Base-by-base conservation (phyloP, 2,888 invertebrate genomes). In the Apoderus coryli region DNA sequence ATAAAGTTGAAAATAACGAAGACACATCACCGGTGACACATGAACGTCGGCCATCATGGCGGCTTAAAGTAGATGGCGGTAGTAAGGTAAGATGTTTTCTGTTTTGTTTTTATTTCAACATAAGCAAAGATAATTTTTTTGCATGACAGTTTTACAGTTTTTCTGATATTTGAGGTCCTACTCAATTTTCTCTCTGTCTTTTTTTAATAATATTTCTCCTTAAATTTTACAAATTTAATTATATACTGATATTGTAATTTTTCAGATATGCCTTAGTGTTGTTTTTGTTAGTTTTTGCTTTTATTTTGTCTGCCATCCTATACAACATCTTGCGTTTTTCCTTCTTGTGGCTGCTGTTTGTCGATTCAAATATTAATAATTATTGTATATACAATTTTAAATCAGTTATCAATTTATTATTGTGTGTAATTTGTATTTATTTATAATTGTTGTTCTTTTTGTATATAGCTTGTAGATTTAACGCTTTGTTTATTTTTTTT, bases 1-100 rank as follows among this genome's bases (percentile, higher is more conserved):
- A n/a, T n/a, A n/a, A n/a, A n/a, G n/a, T n/a, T n/a, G n/a, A n/a
- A n/a, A n/a, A n/a, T n/a, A n/a, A n/a, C n/a, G 29, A 13, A 4
- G 31, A 32, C 15, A 19, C 33, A 30, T 44, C 50, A 22, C 41
- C 40, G 16, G 38, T 40, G 7, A 50, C 60, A 44, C 67, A 67
- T 45, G 88, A 88, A 61, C 72, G 86, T 46, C 76, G 88, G 53
- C 88, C 89, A 23, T 88, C 88, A 47, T 89, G 89, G 89, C 75
- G 88, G 59, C 70, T 89, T 52, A 75, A 80, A 58, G 77, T 86
- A 61, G 86, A 88, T 68, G 80, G 82, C 60, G 81, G 80, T 65
- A 82, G 80, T 66, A 89, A 88, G 84, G 86, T 86, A 70, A 46
- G 45, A 19, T 19, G 7, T 19, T 19, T 19, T 19, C 19, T 19